Base-by-base conservation (phyloP, 2,113 vertebrate genomes). In the Meriones unguiculatus region DNA sequence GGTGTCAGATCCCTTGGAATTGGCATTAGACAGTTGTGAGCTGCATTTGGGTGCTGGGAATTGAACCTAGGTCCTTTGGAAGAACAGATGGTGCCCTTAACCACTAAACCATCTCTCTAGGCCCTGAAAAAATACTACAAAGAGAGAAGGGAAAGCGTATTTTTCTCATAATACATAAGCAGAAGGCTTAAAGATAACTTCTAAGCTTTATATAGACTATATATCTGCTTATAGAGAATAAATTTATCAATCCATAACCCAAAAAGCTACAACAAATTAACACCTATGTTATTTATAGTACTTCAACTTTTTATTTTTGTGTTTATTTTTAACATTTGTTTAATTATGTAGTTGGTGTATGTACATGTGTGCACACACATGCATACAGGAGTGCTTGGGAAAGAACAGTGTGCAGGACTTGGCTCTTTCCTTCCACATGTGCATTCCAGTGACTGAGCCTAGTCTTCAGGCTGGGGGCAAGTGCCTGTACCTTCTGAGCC, bases 231-330 rank as follows among this genome's bases (percentile, higher is more conserved):
- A 77, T n/a, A 90, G 3, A 20, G 20, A 85, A 90, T 14, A 69
- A 87, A 87, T n/a, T 41, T 70, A 87, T 72, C 88, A 84, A 87
- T 85, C 50, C 7, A 77, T 32, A 92, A 92, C 90, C 50, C 10
- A 76, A 22, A 94, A 76, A 80, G 25, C 96, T 46, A 85, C 0
- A 91, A 89, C 2, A 90, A 57, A 96, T 88, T 57, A 84, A 91
- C 14, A 38, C 24, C 75, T 65, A 54, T 15, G 3, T 64, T 73
- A 82, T 70, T 76, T 76, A 59, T 17, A 64, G 24, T 41, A 64
- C 13, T 64, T 64, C 3, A 64, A 64, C 13, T 15, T 84, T 41
- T 41, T 62, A 11, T 7, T 62, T 78, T 35, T 84, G 59, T 64
- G 13, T 64, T 46, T 64, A 9, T 84, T 64, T 84, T 24, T 84